Conservation (phyloP, 2,797 vertebrate genomes). For the Cynopterus sphinx region DNA sequence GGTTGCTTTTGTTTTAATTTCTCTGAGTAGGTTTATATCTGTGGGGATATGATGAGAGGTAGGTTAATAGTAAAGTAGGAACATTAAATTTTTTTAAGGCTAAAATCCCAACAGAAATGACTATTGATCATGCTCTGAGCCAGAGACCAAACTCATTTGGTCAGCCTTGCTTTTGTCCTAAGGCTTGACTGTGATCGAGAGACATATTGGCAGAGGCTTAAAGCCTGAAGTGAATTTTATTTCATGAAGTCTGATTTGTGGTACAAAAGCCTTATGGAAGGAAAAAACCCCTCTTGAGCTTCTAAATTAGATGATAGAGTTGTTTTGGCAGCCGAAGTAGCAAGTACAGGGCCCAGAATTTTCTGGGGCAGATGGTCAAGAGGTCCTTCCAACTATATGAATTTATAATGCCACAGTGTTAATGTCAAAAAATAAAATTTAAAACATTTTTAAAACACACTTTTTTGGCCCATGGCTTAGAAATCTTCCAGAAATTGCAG, state of each 20-base stretch:
- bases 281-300: neutral
- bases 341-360: conserved; percentile 11
- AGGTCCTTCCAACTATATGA: neutral
- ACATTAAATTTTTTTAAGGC: conserved; percentile 59
- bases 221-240: conserved; percentile 52
- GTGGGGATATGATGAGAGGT: neutral
- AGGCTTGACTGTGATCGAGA: conserved; percentile 28
- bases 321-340: neutral
- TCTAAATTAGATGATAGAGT: conserved; percentile 27
- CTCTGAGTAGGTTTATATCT: conserved; percentile 47
- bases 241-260: conserved; percentile 58
- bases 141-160: conserved; percentile 43
- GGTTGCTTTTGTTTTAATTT: conserved; percentile 68
- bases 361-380: conserved; percentile 8
- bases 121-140: conserved; percentile 59
- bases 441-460: neutral
- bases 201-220: neutral
- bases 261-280: neutral
- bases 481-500: neutral
- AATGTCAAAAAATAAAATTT: conserved; percentile 21
- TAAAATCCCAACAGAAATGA: conserved; percentile 61
- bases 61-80: conserved; percentile 56
- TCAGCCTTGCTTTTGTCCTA: conserved; percentile 50
- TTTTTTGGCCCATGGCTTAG: neutral
- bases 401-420: conserved; percentile 10